Conservation (phyloP, 2,113 vertebrate species). For the Tichodroma muraria region DNA sequence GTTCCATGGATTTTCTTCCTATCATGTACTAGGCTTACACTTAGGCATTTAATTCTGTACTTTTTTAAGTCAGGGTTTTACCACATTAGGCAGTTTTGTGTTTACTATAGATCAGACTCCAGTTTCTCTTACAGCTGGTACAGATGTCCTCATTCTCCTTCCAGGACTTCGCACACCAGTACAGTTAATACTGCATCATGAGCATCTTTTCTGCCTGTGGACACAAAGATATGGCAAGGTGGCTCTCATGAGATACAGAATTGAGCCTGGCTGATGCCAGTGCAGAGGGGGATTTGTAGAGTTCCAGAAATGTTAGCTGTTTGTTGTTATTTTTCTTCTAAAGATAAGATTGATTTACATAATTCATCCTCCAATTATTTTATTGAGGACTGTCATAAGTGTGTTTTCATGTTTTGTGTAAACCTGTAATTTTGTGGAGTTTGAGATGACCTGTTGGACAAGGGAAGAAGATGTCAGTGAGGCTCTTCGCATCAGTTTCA, state of each 20-base stretch:
- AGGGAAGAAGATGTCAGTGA: neutral
- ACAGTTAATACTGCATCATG: rapidly evolving
- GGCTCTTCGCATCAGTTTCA: neutral
- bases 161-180: neutral
- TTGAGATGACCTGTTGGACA: neutral
- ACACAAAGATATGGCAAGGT: neutral
- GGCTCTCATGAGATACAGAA: neutral
- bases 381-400: neutral
- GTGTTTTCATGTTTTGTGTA: neutral
- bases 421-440: neutral
- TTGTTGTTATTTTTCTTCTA: neutral
- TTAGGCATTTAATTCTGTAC: neutral
- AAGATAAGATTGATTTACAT: neutral
- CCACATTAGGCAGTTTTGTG: rapidly evolving
- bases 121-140: neutral
- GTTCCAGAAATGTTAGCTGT: neutral
- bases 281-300: neutral
- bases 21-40: neutral
- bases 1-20: neutral
- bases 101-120: neutral
- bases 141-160: neutral
- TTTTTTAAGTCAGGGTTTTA: neutral
- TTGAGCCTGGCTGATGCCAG: neutral
- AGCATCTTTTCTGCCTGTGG: neutral
- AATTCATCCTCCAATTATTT: neutral